phyloP scores from a whole-genome alignment of 2,888 invertebrate species.

The Mellilla xanthometata region DNA sequence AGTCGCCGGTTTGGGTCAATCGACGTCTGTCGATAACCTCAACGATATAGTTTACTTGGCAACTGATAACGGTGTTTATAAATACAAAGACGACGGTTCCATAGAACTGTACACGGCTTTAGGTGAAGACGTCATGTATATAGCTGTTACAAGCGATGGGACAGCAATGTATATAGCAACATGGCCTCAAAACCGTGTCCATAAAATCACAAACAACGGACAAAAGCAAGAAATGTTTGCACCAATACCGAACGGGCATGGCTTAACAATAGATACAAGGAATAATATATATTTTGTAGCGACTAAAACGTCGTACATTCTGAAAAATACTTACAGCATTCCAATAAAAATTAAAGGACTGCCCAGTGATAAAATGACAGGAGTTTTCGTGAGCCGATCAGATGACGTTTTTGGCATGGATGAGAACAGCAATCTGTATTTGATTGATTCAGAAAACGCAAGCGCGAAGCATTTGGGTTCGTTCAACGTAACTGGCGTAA shows the following conservation, averaged over 20 bases:
- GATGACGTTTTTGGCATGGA: slow-evolving; percentile 71
- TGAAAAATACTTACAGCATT: slow-evolving; percentile 52
- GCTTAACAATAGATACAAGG: slow-evolving; percentile 61
- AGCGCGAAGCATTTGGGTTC: slow-evolving; percentile 57
- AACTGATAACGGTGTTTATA: slow-evolving; percentile 74
- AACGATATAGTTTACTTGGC: slow-evolving; percentile 72
- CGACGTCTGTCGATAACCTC: slow-evolving; percentile 71
- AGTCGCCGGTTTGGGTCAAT: slow-evolving; percentile 68
- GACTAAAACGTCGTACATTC: slow-evolving; percentile 63
- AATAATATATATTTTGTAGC: slow-evolving; percentile 72
- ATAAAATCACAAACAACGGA: slow-evolving; percentile 61
- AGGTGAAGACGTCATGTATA: slow-evolving; percentile 74
- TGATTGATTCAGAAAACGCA: slow-evolving; percentile 56
- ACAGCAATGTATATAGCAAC: slow-evolving; percentile 65
- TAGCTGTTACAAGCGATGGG: slow-evolving; percentile 61
- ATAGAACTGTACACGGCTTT: slow-evolving; percentile 59
- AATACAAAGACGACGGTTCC: slow-evolving; percentile 63
- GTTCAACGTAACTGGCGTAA: slow-evolving; percentile 60
- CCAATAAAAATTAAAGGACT: slow-evolving; percentile 68
- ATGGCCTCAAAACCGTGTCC: slow-evolving; percentile 73
- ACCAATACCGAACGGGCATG: slow-evolving; percentile 69
- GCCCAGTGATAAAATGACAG: slow-evolving; percentile 65
- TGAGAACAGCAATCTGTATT: slow-evolving; percentile 63
- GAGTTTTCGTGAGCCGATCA: slow-evolving; percentile 63
- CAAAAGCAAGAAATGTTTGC: slow-evolving; percentile 58